A percentile compares a stretch with the other conserved stretches of the same genome.
Evolutionary conservation across 2,797 vertebrate species (phyloP).

Genomic region (Lagocephalus sceleratus): DNA sequence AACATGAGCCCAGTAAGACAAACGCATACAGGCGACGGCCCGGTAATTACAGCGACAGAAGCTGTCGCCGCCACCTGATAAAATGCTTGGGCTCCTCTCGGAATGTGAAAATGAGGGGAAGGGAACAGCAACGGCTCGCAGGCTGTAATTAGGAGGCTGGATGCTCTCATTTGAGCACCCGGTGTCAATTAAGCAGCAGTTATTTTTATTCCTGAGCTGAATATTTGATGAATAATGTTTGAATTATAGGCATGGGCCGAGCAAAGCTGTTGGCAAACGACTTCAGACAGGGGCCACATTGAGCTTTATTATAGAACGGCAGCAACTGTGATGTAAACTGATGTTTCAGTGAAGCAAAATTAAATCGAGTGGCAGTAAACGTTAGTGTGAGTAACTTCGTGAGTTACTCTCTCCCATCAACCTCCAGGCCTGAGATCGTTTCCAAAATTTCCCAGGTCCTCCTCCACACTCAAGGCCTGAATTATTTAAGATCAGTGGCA

Average conservation of each 20-base stretch:
- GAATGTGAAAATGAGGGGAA: conserved; percentile 29
- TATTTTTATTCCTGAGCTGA: conserved; percentile 13
- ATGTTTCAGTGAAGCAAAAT: too few relatives aligned
- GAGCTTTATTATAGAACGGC: too few relatives aligned
- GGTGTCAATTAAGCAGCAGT: conserved; percentile 17
- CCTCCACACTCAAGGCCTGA: conserved; percentile 62
- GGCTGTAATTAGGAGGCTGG: conserved; percentile 37
- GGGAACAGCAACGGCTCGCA: conserved; percentile 30
- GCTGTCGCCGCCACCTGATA: conserved; percentile 42
- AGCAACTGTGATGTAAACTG: too few relatives aligned
- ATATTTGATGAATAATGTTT: conserved; percentile 21
- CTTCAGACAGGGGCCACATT: conserved; percentile 1
- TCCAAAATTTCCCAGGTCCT: conserved; percentile 24
- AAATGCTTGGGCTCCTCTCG: conserved; percentile 28
- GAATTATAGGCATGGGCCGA: conserved; percentile 3
- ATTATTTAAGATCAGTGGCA: conserved; percentile 69
- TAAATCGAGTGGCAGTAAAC: not conserved
- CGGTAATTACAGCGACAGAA: conserved; percentile 44
- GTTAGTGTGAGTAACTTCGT: too few relatives aligned
- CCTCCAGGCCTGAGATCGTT: conserved; percentile 21
- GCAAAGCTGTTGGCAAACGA: conserved; percentile 3
- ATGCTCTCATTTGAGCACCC: conserved; percentile 27
- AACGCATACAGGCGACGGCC: conserved; percentile 18
- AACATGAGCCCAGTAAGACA: conserved; percentile 37
- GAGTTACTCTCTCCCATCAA: conserved; percentile 28